Evolutionary conservation across 2,888 invertebrate species (phyloP).

Genomic region (Spodoptera exigua): DNA sequence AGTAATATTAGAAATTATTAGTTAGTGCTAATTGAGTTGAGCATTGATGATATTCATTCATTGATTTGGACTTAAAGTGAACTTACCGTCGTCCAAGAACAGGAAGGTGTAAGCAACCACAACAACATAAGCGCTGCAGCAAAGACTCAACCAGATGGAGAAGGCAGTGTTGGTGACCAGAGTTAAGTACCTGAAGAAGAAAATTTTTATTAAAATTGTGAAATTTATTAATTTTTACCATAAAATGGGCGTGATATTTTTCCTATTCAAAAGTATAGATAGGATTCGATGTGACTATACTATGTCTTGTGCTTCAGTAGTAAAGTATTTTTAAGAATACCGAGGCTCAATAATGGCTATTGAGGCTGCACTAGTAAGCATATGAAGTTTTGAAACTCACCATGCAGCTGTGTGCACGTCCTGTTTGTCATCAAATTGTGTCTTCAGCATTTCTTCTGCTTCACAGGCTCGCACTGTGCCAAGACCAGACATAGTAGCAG

Average conservation of each 20-base stretch:
- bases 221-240: too few relatives aligned
- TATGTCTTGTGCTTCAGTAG: too few relatives aligned
- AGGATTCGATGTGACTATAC: neutral
- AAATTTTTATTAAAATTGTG: neutral
- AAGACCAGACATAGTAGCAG: conserved; percentile 93
- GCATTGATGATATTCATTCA: too few relatives aligned
- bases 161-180: conserved; percentile 90
- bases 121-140: conserved; percentile 90
- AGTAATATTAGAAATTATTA: too few relatives aligned
- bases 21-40: too few relatives aligned
- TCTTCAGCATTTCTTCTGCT: conserved; percentile 90
- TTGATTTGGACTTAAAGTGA: too few relatives aligned
- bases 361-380: neutral
- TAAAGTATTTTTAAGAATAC: too few relatives aligned
- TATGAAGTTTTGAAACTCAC: conserved; percentile 67
- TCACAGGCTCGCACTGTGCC: conserved; percentile 93
- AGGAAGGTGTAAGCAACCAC: conserved; percentile 91
- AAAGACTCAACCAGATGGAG: conserved; percentile 90
- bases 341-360: too few relatives aligned
- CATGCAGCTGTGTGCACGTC: conserved; percentile 91
- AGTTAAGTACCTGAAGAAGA: conserved; percentile 86
- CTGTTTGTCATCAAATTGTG: conserved; percentile 91
- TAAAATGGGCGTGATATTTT: too few relatives aligned
- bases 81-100: conserved; percentile 88
- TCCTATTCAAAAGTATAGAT: too few relatives aligned